These are phyloP conservation scores for Campylorhamphus procurvoides DNA, from an alignment of 2,113 vertebrate species.

Conservation along the genomic window DNA sequence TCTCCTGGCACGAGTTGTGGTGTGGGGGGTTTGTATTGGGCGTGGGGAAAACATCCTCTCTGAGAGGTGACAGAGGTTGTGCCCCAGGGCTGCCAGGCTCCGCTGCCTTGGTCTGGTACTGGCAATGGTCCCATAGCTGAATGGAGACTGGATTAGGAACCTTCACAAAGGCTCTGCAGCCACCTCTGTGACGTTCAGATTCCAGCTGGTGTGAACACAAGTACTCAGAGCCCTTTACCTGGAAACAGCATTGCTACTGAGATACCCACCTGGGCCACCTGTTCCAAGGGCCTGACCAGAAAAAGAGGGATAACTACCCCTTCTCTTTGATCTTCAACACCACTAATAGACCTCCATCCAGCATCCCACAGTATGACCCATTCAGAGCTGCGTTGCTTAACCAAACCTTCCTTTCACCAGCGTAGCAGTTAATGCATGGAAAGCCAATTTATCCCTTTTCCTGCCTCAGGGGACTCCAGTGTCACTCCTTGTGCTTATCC, in stretches of 20 bases:
- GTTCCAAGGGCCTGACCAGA: not conserved
- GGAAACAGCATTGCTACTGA: not conserved
- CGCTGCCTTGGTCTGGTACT: not conserved
- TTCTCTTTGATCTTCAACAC: not conserved
- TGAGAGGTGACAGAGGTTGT: not conserved
- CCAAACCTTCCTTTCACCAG: not conserved
- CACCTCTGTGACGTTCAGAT: not conserved
- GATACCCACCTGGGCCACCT: not conserved
- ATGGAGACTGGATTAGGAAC: not conserved
- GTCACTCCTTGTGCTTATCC: not conserved
- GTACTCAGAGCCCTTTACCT: not conserved
- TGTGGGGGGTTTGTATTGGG: not conserved
- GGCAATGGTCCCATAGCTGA: not conserved
- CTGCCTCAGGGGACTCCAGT: not conserved
- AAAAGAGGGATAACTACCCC: not conserved
- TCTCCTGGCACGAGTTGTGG: not conserved
- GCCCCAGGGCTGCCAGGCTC: not conserved
- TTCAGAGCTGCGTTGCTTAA: not conserved
- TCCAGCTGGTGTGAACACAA: not conserved
- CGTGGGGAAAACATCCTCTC: accelerated
- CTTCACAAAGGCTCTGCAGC: not conserved
- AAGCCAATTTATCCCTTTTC: not conserved
- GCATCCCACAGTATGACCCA: not conserved
- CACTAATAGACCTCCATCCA: not conserved
- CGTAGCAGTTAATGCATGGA: not conserved